Evolutionary conservation across 1,140 invertebrate genomes (phyloP).

Genomic region (Drosophila burlai): DNA sequence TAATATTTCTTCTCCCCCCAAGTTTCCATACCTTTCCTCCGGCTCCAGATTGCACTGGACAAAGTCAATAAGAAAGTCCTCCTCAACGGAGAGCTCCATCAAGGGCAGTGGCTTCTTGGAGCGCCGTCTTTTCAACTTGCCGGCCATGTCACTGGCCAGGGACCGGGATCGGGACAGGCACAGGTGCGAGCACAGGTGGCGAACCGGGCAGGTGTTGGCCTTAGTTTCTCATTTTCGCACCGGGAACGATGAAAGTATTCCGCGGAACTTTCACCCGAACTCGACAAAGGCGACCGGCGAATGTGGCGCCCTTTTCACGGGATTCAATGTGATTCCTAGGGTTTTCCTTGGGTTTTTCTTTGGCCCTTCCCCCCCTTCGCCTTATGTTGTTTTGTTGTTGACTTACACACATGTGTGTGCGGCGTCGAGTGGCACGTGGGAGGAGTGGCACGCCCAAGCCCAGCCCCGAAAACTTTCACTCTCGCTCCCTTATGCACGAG

Average conservation of each 20-base stretch:
- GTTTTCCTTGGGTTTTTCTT: constrained; percentile 29
- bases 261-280: constrained; percentile 67
- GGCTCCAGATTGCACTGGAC: constrained; percentile 79
- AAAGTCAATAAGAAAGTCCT: constrained; percentile 75
- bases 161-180: background rate
- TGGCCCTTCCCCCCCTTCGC: background rate
- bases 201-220: constrained; percentile 15
- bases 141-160: constrained; percentile 27
- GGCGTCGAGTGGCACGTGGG: constrained; percentile 53
- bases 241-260: constrained; percentile 37
- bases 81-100: constrained; percentile 42
- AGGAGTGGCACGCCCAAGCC: constrained; percentile 7
- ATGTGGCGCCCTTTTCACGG: constrained; percentile 61
- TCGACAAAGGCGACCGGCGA: constrained; percentile 62
- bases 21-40: constrained; percentile 56
- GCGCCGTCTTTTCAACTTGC: constrained; percentile 13
- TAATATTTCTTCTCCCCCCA: background rate
- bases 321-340: constrained; percentile 49
- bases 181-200: background rate
- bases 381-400: constrained; percentile 32
- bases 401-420: constrained; percentile 41
- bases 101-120: constrained; percentile 25
- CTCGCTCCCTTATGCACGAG: constrained; percentile 8
- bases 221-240: constrained; percentile 43
- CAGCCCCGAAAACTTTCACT: constrained; percentile 22